A percentile compares a stretch with the other conserved stretches of the same genome.
phyloP scores from a whole-genome alignment of 2,113 vertebrate species.

The Tachysurus vachellii region DNA sequence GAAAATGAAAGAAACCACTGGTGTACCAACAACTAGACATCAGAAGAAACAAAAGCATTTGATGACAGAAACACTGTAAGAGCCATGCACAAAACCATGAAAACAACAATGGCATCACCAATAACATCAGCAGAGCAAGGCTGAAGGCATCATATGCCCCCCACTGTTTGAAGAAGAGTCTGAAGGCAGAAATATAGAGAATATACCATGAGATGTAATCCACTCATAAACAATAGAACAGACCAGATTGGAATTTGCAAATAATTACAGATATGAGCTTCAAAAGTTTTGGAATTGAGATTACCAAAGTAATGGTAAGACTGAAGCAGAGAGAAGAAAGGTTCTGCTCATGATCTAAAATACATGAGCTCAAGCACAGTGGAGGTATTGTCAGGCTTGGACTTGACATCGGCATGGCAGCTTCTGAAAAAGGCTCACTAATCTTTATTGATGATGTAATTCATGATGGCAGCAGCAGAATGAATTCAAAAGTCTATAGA shows the following conservation, averaged over 20 bases:
- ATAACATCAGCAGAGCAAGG: too few species aligned
- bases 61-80: not conserved
- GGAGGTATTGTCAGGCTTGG: not conserved
- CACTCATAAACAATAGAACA: too few species aligned
- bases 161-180: too few species aligned
- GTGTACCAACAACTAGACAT: not conserved
- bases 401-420: not conserved
- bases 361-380: not conserved
- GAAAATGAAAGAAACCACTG: not conserved
- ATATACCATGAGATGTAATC: too few species aligned
- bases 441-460: not conserved
- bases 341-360: too few species aligned
- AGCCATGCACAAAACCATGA: not conserved
- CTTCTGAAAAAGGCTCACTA: not conserved
- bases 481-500: too few species aligned
- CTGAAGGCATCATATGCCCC: too few species aligned
- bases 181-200: too few species aligned
- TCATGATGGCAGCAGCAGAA: too few species aligned
- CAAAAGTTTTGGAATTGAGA: not conserved
- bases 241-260: too few species aligned
- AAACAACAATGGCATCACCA: too few species aligned
- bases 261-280: not conserved
- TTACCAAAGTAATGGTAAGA: not conserved
- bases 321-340: not conserved
- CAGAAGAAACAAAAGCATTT: not conserved